Evolutionary conservation across 2,888 invertebrate genomes (phyloP).

Genomic region (Lithophane socia): DNA sequence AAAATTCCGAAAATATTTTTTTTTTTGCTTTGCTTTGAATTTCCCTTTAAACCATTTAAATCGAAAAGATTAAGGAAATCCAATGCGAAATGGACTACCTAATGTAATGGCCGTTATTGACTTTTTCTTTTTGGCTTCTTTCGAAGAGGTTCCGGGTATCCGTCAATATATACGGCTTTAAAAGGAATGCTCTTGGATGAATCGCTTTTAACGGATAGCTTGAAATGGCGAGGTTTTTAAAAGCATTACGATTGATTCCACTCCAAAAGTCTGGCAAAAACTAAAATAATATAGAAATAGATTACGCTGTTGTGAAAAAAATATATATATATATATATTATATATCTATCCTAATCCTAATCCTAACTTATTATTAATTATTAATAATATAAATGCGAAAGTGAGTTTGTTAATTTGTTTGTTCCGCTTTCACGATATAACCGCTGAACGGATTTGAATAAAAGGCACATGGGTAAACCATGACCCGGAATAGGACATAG

Average conservation of each 20-base stretch:
- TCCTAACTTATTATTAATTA: too few relatives aligned
- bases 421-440: too few relatives aligned
- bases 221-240: background rate
- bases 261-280: background rate
- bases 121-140: slow-evolving; percentile 23
- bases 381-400: too few relatives aligned
- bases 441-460: too few relatives aligned
- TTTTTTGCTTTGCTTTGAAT: too few relatives aligned
- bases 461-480: too few relatives aligned
- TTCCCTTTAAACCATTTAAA: slow-evolving; percentile 1
- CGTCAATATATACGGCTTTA: slow-evolving; percentile 26
- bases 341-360: too few relatives aligned
- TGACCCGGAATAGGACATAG: too few relatives aligned
- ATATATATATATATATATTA: too few relatives aligned
- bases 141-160: slow-evolving; percentile 13
- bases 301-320: background rate
- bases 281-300: background rate
- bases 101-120: slow-evolving; percentile 7
- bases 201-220: background rate
- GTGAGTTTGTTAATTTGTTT: too few relatives aligned
- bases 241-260: background rate
- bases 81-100: slow-evolving; percentile 12
- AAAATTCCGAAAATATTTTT: slow-evolving; percentile 12
- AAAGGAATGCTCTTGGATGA: slow-evolving; percentile 1
- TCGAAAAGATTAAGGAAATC: slow-evolving; percentile 18